These are phyloP conservation scores for Pedicia rivosa DNA, from an alignment of 2,888 invertebrate genomes.

Conservation along the genomic window DNA sequence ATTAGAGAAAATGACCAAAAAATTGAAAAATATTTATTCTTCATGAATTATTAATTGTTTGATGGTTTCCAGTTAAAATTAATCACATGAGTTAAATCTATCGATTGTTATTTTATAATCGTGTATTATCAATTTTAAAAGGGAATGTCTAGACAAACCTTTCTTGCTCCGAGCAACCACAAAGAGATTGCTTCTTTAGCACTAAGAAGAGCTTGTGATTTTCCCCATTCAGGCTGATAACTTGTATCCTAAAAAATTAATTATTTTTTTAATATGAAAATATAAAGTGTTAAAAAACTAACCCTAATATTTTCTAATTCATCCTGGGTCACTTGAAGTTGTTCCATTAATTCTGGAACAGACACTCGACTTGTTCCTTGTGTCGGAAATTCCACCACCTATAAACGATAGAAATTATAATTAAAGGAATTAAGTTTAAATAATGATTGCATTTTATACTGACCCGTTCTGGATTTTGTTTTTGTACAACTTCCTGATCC, in stretches of 20 bases:
- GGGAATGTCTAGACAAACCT: too few relatives aligned
- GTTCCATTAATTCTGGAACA: slow-evolving; percentile 65
- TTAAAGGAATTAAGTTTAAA: background rate
- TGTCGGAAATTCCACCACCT: slow-evolving; percentile 35
- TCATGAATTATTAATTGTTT: too few relatives aligned
- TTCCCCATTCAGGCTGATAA: slow-evolving; percentile 29
- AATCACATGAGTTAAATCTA: too few relatives aligned
- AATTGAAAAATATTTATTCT: too few relatives aligned
- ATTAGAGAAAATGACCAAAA: too few relatives aligned
- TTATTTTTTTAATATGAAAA: too few relatives aligned
- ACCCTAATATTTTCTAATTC: slow-evolving; percentile 82
- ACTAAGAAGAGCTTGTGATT: slow-evolving; percentile 72
- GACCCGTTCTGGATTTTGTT: slow-evolving; percentile 53
- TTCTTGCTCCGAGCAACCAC: slow-evolving; percentile 86
- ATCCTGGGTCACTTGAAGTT: slow-evolving; percentile 68
- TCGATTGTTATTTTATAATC: too few relatives aligned
- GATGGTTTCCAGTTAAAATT: too few relatives aligned
- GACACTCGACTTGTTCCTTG: slow-evolving; percentile 52
- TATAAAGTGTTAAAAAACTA: too few relatives aligned
- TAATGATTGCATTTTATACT: background rate
- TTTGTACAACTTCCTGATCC: slow-evolving; percentile 62
- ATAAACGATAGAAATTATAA: background rate
- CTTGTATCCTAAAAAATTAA: slow-evolving; percentile 3
- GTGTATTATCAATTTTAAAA: too few relatives aligned
- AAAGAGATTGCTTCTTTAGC: slow-evolving; percentile 88